phyloP scores from a whole-genome alignment of 2,113 vertebrate genomes.

The Collichthys lucidus region DNA sequence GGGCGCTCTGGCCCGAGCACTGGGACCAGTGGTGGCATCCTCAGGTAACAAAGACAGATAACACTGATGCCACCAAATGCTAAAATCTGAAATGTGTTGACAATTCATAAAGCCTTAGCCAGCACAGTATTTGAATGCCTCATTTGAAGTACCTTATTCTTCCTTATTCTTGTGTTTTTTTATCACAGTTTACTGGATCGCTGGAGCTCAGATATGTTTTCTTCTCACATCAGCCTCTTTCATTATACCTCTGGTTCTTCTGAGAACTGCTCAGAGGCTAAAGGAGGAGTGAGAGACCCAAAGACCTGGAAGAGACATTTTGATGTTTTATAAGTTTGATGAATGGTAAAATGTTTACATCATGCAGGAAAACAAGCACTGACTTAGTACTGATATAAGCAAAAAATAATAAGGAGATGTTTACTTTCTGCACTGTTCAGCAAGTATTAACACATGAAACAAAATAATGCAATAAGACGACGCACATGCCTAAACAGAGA shows the following conservation, averaged over 20 bases:
- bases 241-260: constrained; percentile 87
- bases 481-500: background rate
- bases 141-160: background rate
- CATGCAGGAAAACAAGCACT: constrained; percentile 27
- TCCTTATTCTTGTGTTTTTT: background rate
- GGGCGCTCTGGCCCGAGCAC: constrained; percentile 91
- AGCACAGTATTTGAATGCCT: background rate
- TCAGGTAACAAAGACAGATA: constrained; percentile 79
- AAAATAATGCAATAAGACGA: constrained; percentile 13
- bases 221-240: constrained; percentile 85
- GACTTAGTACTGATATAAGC: background rate
- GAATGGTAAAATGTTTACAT: constrained; percentile 59
- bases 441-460: constrained; percentile 14
- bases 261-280: constrained; percentile 70
- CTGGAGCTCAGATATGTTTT: constrained; percentile 90
- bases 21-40: constrained; percentile 90
- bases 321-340: background rate
- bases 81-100: background rate
- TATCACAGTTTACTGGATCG: constrained; percentile 96
- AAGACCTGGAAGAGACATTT: background rate
- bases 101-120: background rate
- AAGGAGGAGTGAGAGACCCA: constrained; percentile 75
- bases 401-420: constrained; percentile 6
- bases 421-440: background rate
- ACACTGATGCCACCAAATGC: background rate